Evolutionary conservation across 2,888 invertebrate genomes (phyloP), one percentile per base, ranked within the genome.

Genomic region (Nomada ruficornis): DNA sequence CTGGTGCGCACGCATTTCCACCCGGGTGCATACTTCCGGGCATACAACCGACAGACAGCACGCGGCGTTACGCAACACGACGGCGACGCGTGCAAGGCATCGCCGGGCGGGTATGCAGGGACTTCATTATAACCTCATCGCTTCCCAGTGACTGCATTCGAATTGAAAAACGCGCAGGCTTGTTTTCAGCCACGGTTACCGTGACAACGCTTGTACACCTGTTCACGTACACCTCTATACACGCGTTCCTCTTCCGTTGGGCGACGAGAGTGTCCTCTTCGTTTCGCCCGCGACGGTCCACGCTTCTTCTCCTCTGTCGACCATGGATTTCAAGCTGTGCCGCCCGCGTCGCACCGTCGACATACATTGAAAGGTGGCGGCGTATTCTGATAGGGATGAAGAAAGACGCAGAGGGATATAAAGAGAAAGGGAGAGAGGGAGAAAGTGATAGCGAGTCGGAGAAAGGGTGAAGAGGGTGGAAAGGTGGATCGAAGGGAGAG

Each of bases 161-260:
- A 87, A 88, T 89, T 88, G 89, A 89, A 89, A 88, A 89, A 88
- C 85, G 87, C 89, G 88, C 86, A 87, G 89, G 86, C 90, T 89
- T 89, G 90, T 90, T 90, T 89, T 89, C 85, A 89, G 85, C 83
- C 77, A 85, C 75, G 89, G 89, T 89, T 89, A 89, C 89, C 90
- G 84, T 89, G 90, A 85, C 90, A 85, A 90, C 90, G 88, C 83
- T 76, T 71, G 75, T 78, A 81, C 52, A 80, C 71, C 73, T n/a
- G n/a, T 23, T 23, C 62, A 36, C 29, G 47, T 29, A 62, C 50
- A 20, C 15, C 18, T 13, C 50, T 64, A 62, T 50, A 62, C 70
- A 29, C 72, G 60, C 75, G 62, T 71, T 63, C 80, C 13, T 63
- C 67, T 50, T 70, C 55, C 72, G 10, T 13, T 13, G 57, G 52